A percentile compares a stretch with the other conserved stretches of the same genome.
Evolutionary conservation across 1,140 invertebrate species (phyloP).

Genomic region (Diabrotica virgifera): DNA sequence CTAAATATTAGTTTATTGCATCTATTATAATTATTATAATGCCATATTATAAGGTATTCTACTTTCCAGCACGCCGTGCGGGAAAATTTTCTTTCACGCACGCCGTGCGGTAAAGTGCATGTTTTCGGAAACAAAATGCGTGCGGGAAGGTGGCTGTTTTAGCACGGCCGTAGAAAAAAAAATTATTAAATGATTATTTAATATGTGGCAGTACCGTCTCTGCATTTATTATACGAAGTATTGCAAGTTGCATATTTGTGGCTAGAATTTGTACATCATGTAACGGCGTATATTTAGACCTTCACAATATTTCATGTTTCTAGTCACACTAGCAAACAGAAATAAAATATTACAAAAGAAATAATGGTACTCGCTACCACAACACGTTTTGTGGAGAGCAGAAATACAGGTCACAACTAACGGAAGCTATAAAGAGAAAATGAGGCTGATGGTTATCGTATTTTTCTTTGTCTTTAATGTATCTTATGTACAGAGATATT

Average conservation of each 20-base stretch:
- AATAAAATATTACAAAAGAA: slow-evolving; percentile 22
- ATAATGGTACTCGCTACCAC: slow-evolving; percentile 26
- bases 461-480: slow-evolving; percentile 26
- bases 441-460: slow-evolving; percentile 31
- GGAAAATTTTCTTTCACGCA: too few species aligned
- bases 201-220: too few species aligned
- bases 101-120: too few species aligned
- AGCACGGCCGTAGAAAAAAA: too few species aligned
- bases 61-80: too few species aligned
- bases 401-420: slow-evolving; percentile 33
- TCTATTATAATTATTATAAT: too few species aligned
- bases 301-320: slow-evolving; percentile 14
- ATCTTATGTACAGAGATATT: not conserved
- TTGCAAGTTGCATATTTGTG: slow-evolving; percentile 15
- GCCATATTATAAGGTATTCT: too few species aligned
- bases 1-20: too few species aligned
- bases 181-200: too few species aligned
- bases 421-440: slow-evolving; percentile 26
- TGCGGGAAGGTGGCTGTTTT: too few species aligned
- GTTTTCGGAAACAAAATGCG: too few species aligned
- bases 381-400: slow-evolving; percentile 33
- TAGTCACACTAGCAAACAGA: slow-evolving; percentile 10
- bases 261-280: slow-evolving; percentile 4
- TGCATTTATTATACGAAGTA: not conserved
- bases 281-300: slow-evolving; percentile 14